Conservation (phyloP, 2,113 vertebrate species). For the Pelusios castaneus region DNA sequence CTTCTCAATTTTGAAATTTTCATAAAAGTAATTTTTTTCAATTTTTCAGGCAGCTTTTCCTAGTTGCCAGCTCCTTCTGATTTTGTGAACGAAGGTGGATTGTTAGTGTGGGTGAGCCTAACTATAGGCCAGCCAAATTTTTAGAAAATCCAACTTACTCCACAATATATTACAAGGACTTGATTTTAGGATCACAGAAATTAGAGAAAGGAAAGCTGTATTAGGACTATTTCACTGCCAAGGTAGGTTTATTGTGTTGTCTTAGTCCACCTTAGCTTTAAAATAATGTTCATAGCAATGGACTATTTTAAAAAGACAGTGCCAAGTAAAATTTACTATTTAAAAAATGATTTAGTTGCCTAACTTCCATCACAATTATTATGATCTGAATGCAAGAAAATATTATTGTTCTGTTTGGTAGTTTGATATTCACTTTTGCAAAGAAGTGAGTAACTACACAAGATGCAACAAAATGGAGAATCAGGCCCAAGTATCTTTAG, state of each 20-base stretch:
- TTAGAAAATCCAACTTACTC: conserved; percentile 20
- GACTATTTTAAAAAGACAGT: background rate
- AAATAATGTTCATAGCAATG: background rate
- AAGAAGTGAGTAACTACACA: background rate
- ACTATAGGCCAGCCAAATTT: background rate
- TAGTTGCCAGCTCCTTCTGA: background rate
- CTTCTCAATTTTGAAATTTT: background rate
- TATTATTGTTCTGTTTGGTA: conserved; percentile 31
- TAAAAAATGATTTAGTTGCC: background rate
- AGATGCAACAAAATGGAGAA: background rate
- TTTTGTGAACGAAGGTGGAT: accelerated
- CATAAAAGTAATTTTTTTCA: conserved; percentile 5
- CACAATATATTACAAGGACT: background rate
- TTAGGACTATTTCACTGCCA: background rate
- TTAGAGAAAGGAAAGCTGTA: background rate
- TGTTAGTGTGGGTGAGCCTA: background rate
- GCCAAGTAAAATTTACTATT: background rate
- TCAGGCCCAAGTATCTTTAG: accelerated
- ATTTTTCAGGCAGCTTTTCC: background rate
- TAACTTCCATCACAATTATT: conserved; percentile 24
- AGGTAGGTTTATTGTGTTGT: background rate
- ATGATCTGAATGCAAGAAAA: conserved; percentile 43
- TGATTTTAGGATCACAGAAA: background rate
- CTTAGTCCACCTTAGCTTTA: background rate
- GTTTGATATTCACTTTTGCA: conserved; percentile 26